Conservation (phyloP, 2,888 invertebrate species). For the Bhutanitis thaidina region DNA sequence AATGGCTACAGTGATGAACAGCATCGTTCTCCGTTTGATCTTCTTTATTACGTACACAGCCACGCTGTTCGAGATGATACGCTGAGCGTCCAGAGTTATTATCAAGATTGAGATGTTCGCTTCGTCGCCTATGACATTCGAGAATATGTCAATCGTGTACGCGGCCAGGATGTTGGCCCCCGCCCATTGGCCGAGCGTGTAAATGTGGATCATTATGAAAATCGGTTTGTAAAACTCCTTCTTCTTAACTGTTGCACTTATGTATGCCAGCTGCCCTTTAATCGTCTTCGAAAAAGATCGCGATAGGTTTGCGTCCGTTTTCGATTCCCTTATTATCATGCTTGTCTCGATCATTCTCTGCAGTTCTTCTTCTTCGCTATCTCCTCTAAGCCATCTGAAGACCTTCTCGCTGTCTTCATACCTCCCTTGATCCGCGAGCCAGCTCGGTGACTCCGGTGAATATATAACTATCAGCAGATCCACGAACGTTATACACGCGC, state of each 20-base stretch:
- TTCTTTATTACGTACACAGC: slow-evolving; percentile 59
- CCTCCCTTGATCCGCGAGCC: slow-evolving; percentile 79
- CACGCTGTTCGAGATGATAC: slow-evolving; percentile 49
- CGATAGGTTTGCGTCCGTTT: slow-evolving; percentile 31
- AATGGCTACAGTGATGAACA: slow-evolving; percentile 42
- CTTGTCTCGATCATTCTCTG: slow-evolving; percentile 46
- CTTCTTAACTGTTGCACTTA: slow-evolving; percentile 41
- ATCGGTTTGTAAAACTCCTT: slow-evolving; percentile 54
- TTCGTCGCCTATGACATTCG: slow-evolving; percentile 44
- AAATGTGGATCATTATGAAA: slow-evolving; percentile 54
- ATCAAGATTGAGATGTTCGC: slow-evolving; percentile 46
- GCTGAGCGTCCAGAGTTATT: slow-evolving; percentile 52
- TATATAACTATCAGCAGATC: slow-evolving; percentile 57
- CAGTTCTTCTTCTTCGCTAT: slow-evolving; percentile 54
- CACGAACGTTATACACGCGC: slow-evolving; percentile 58
- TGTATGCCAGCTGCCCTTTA: slow-evolving; percentile 34
- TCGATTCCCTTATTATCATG: slow-evolving; percentile 40
- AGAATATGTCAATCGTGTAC: slow-evolving; percentile 50
- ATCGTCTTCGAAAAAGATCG: slow-evolving; percentile 35
- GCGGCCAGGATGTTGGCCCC: slow-evolving; percentile 52
- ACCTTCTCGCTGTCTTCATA: slow-evolving; percentile 74
- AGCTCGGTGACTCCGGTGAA: slow-evolving; percentile 82
- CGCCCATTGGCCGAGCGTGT: slow-evolving; percentile 52
- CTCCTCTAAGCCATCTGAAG: slow-evolving; percentile 78
- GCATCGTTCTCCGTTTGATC: slow-evolving; percentile 52